Percentiles rank a stretch among this genome's conserved stretches.
phyloP scores from a whole-genome alignment of 2,113 vertebrate species.

The Catagonus wagneri region DNA sequence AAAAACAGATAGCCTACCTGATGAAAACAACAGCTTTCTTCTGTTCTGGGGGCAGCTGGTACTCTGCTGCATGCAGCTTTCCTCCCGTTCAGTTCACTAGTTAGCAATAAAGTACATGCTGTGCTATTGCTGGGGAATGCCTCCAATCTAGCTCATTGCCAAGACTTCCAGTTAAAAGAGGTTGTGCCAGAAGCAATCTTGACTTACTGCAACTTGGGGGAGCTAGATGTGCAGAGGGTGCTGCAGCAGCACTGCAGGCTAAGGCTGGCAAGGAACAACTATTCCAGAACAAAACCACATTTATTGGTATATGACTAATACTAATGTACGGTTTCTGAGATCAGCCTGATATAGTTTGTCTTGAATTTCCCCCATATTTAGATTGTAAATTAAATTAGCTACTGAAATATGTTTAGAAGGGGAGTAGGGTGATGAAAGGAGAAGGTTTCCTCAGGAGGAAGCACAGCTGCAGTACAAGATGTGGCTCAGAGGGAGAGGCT shows the following conservation, averaged over 20 bases:
- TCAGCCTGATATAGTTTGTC: neutral
- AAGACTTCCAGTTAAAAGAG: slow-evolving; percentile 53
- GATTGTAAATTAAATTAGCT: slow-evolving; percentile 19
- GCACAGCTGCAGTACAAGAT: slow-evolving; percentile 54
- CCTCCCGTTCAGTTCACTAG: neutral
- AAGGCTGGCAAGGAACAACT: neutral
- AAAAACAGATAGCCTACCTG: slow-evolving; percentile 48
- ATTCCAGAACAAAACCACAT: slow-evolving; percentile 13
- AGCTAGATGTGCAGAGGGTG: neutral
- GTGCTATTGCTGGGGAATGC: slow-evolving; percentile 21
- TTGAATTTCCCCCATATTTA: slow-evolving; percentile 37
- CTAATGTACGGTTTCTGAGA: neutral
- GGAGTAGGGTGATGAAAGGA: neutral
- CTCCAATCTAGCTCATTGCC: slow-evolving; percentile 38
- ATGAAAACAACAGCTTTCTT: slow-evolving; percentile 49
- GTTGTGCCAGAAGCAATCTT: slow-evolving; percentile 28
- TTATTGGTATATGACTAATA: neutral
- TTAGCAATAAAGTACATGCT: slow-evolving; percentile 43
- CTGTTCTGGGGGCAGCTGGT: slow-evolving; percentile 2
- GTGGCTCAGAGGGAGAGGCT: slow-evolving; percentile 60
- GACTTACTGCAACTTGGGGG: neutral
- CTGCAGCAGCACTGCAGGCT: slow-evolving; percentile 37
- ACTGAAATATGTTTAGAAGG: slow-evolving; percentile 16
- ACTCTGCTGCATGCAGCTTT: neutral
- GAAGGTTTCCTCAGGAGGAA: neutral